phyloP scores from a whole-genome alignment of 2,797 vertebrate species.

The Hippopotamyrus pictus region DNA sequence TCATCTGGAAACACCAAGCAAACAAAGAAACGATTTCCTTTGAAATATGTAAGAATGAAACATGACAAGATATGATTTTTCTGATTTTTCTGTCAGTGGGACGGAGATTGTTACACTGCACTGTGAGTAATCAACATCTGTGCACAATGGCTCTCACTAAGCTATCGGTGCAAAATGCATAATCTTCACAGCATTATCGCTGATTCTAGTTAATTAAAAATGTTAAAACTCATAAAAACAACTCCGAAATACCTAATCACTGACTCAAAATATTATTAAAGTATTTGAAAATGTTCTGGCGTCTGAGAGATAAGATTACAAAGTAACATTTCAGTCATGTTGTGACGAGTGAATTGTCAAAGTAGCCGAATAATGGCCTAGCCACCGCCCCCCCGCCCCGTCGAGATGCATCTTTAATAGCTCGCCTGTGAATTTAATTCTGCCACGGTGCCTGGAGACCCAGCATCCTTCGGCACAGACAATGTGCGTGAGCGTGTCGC shows the following conservation, averaged over 20 bases:
- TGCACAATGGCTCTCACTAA: not conserved
- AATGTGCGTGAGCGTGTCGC: constrained; percentile 34
- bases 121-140: not conserved
- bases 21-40: not conserved
- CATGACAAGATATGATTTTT: not conserved
- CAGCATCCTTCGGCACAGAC: constrained; percentile 49
- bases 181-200: not conserved
- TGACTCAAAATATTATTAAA: not conserved
- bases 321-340: not conserved
- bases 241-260: not conserved
- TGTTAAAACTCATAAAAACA: not conserved
- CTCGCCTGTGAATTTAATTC: constrained; percentile 54
- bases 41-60: not conserved
- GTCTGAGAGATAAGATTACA: not conserved
- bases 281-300: not conserved
- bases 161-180: not conserved
- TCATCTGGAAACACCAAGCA: not conserved
- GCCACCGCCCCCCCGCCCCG: constrained; percentile 34
- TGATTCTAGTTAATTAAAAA: not conserved
- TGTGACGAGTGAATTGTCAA: not conserved
- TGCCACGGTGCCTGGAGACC: constrained; percentile 50
- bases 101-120: not conserved
- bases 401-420: constrained; percentile 52
- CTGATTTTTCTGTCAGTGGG: not conserved
- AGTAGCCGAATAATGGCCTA: not conserved